phyloP scores from a whole-genome alignment of 2,797 vertebrate genomes.

The Notamacropus eugenii region DNA sequence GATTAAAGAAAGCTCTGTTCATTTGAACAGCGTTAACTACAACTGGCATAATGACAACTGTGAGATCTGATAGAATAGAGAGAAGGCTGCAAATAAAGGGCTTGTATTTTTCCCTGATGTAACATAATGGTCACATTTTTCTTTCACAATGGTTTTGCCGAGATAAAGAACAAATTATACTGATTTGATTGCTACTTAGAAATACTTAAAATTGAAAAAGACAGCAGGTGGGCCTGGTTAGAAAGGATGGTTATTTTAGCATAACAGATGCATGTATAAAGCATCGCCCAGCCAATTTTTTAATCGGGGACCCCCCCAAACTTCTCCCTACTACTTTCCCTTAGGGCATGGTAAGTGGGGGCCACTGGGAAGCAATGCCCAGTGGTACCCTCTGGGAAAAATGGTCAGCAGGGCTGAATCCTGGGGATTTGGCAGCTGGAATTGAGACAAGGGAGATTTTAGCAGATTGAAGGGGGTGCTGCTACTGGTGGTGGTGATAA shows the following conservation, averaged over 20 bases:
- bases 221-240: conserved; percentile 89
- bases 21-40: conserved; percentile 86
- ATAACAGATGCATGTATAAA: conserved; percentile 90
- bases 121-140: conserved; percentile 91
- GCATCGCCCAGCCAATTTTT: conserved; percentile 82
- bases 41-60: conserved; percentile 86
- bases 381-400: background rate
- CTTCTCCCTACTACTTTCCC: conserved; percentile 64
- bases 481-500: background rate
- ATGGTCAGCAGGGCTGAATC: background rate
- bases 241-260: conserved; percentile 89
- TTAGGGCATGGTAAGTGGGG: conserved; percentile 23
- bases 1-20: conserved; percentile 87
- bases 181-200: conserved; percentile 92
- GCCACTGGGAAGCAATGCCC: background rate
- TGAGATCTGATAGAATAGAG: conserved; percentile 87
- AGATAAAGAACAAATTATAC: conserved; percentile 92
- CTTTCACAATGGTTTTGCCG: conserved; percentile 90
- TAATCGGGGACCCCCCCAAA: conserved; percentile 79
- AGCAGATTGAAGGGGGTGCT: background rate
- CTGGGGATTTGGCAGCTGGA: background rate
- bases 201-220: conserved; percentile 91
- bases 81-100: conserved; percentile 87
- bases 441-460: background rate
- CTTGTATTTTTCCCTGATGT: conserved; percentile 89